Evolutionary conservation across 2,113 vertebrate species (phyloP), one percentile per base, ranked within the genome.

Genomic region (Stercorarius parasiticus): DNA sequence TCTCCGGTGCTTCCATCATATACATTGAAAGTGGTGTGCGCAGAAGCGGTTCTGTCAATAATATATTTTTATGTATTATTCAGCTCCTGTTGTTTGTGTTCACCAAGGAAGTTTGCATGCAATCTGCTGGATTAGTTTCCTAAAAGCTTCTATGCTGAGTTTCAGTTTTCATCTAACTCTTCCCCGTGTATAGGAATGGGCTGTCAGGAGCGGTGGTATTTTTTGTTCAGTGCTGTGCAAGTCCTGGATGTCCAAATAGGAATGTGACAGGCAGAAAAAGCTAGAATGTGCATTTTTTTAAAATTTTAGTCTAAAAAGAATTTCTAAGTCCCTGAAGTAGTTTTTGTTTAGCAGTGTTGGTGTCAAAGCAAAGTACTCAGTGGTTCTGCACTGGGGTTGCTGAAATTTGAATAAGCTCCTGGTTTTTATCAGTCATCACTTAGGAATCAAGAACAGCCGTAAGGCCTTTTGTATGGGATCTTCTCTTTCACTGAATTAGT

Each of bases 61-160:
- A 40, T 36, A 26, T 88, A 58, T 93, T 87, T 95, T 76, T 86
- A 85, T 93, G 88, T 95, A 94, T 97, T 96, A 85, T 94, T 95
- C 90, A 96, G 82, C 40, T 90, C 27, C 52, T 52, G 32, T 73
- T 85, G 67, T 80, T 91, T 82, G 85, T 77, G 83, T 85, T 95
- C 7, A 6, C 90, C 72, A 49, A 72, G 82, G 79, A 95, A 86
- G 71, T 93, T 95, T 88, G 90, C 58, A 38, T 86, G 88, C 66
- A 50, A 10, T 91, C 82, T 80, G 73, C 89, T 26, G 66, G 96
- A 84, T 94, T 91, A 42, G 72, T 64, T 82, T 72, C 87, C 82
- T 89, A 96, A 93, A 95, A 96, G 95, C 90, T 56, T 76, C 77
- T 47, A 45, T 94, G 93, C 88, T 86, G 95, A 92, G 72, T 92